phyloP scores from a whole-genome alignment of 2,113 vertebrate genomes.

The Phasianus colchicus region DNA sequence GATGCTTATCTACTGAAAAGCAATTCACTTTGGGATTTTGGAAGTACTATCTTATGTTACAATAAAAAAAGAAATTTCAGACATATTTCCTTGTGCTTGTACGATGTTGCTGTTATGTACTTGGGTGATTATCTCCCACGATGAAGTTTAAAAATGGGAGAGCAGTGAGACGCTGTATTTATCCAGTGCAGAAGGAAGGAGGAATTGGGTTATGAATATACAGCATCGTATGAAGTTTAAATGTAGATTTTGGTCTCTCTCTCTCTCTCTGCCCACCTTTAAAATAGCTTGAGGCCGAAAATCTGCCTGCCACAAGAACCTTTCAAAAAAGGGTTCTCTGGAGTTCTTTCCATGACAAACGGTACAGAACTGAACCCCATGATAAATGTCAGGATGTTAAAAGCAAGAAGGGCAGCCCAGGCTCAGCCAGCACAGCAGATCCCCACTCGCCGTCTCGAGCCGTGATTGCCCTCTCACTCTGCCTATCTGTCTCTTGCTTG shows the following conservation, averaged over 20 bases:
- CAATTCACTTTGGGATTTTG: constrained; percentile 72
- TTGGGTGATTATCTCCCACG: constrained; percentile 37
- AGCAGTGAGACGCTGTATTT: constrained; percentile 24
- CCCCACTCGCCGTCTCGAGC: neutral
- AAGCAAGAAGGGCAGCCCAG: neutral
- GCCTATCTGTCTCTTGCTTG: neutral
- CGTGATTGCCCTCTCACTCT: neutral
- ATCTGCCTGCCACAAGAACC: neutral
- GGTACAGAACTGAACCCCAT: rapidly evolving
- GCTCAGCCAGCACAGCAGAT: neutral
- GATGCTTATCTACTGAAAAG: constrained; percentile 75
- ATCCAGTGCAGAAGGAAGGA: neutral
- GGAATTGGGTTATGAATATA: neutral
- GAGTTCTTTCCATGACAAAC: neutral
- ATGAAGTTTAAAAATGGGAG: constrained; percentile 50
- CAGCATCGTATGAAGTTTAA: neutral
- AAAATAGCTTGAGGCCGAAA: neutral
- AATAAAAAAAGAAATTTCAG: constrained; percentile 62
- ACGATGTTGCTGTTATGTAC: constrained; percentile 50
- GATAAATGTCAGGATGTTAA: neutral
- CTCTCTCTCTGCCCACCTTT: neutral
- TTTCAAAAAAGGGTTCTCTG: neutral
- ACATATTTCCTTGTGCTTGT: constrained; percentile 52
- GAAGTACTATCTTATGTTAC: constrained; percentile 42
- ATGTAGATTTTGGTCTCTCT: neutral